These are phyloP conservation scores for Drosophila flavopinicola DNA, from an alignment of 2,888 invertebrate genomes.

Conservation along the genomic window DNA sequence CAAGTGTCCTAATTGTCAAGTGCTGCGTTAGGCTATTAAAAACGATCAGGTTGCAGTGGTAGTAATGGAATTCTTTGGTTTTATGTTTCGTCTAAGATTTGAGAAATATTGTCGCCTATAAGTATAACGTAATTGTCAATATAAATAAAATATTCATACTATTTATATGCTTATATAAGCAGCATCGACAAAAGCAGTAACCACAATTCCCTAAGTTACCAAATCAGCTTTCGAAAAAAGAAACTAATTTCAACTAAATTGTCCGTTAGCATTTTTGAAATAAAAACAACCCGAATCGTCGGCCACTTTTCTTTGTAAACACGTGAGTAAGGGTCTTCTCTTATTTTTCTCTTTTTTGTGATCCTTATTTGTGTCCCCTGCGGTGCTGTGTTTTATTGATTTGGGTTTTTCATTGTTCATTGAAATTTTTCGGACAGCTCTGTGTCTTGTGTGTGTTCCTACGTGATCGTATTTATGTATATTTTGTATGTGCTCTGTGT, in stretches of 20 bases:
- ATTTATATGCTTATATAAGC: background rate
- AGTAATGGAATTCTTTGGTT: slow-evolving; percentile 30
- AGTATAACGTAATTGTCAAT: slow-evolving; percentile 29
- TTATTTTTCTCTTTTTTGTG: slow-evolving; percentile 26
- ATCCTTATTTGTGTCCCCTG: slow-evolving; percentile 68
- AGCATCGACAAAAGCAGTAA: slow-evolving; percentile 11
- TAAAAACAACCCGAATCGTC: slow-evolving; percentile 39
- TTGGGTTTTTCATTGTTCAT: slow-evolving; percentile 62
- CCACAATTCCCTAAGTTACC: slow-evolving; percentile 1
- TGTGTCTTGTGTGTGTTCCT: slow-evolving; percentile 24
- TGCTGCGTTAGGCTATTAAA: slow-evolving; percentile 28
- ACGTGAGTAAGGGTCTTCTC: slow-evolving; percentile 67
- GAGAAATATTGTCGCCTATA: slow-evolving; percentile 29
- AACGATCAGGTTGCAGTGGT: slow-evolving; percentile 41
- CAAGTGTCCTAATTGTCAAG: slow-evolving; percentile 33
- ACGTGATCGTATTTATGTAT: slow-evolving; percentile 14
- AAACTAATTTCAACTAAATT: slow-evolving; percentile 56
- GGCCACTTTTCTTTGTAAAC: slow-evolving; percentile 74
- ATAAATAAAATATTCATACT: slow-evolving; percentile 3
- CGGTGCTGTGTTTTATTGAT: slow-evolving; percentile 71
- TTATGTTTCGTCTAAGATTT: slow-evolving; percentile 26
- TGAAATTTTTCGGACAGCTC: slow-evolving; percentile 25
- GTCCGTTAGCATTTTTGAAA: slow-evolving; percentile 48
- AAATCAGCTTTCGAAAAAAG: slow-evolving; percentile 3
- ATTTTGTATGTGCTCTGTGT: background rate